Evolutionary conservation across 2,113 vertebrate genomes (phyloP).

Genomic region (Caretta caretta): DNA sequence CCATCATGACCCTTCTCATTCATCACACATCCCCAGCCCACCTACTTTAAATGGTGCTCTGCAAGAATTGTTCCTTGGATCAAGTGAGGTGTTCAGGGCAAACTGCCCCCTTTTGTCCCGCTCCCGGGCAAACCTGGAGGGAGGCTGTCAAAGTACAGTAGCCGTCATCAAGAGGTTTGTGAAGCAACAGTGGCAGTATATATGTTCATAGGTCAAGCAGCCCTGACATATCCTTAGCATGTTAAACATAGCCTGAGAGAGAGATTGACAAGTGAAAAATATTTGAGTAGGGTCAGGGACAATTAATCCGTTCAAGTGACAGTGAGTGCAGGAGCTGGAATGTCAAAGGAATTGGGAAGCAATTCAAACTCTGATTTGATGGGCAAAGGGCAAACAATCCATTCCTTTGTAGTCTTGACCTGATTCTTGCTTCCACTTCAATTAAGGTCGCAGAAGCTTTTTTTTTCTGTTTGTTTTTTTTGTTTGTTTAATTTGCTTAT

Average conservation of each 20-base stretch:
- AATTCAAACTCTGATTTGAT: slow-evolving; percentile 22
- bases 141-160: background rate
- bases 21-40: background rate
- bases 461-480: no score
- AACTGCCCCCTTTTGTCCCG: background rate
- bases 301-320: background rate
- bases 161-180: background rate
- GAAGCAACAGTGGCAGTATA: background rate
- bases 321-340: background rate
- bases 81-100: background rate
- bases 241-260: slow-evolving; percentile 6
- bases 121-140: background rate
- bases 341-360: background rate
- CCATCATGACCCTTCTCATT: background rate
- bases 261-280: background rate
- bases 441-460: background rate
- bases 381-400: background rate
- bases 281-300: slow-evolving; percentile 1
- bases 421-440: background rate
- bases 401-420: background rate
- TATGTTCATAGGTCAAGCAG: background rate
- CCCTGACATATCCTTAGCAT: background rate
- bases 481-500: background rate
- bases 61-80: background rate
- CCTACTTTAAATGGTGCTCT: background rate